These are phyloP conservation scores for Gambusia holbrooki DNA, from an alignment of 2,113 vertebrate species.

Conservation along the genomic window DNA sequence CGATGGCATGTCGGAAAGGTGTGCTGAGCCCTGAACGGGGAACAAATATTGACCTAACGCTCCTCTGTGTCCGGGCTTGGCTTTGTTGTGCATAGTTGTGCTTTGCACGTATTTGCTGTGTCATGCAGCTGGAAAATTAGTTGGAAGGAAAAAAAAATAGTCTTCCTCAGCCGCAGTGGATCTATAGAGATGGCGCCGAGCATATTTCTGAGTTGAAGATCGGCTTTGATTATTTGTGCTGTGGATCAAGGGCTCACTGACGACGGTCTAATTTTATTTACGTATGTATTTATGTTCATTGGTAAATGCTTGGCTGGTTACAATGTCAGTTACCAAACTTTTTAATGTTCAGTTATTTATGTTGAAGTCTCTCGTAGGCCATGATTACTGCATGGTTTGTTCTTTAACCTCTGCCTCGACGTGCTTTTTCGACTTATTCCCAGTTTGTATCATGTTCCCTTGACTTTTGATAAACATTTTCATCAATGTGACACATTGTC, in stretches of 20 bases:
- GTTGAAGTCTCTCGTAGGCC: constrained; percentile 52
- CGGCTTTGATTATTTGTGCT: constrained; percentile 38
- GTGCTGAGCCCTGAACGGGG: constrained; percentile 38
- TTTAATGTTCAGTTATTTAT: constrained; percentile 54
- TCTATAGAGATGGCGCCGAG: constrained; percentile 20
- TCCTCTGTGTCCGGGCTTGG: constrained; percentile 47
- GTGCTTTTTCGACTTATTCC: constrained; percentile 47
- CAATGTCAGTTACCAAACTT: constrained; percentile 74
- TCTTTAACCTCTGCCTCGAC: constrained; percentile 38
- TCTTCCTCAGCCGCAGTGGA: constrained; percentile 40
- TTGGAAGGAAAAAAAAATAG: constrained; percentile 37
- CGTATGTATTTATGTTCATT: constrained; percentile 68
- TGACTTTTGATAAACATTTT: constrained; percentile 21
- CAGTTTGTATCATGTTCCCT: constrained; percentile 25
- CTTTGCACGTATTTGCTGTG: constrained; percentile 22
- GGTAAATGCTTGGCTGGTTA: constrained; percentile 80
- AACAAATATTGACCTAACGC: constrained; percentile 73
- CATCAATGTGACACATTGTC: constrained; percentile 14
- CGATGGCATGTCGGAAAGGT: constrained; percentile 42
- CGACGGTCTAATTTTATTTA: constrained; percentile 57
- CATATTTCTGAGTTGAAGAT: constrained; percentile 21
- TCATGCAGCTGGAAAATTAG: constrained; percentile 2
- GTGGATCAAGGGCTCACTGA: constrained; percentile 50
- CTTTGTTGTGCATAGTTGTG: constrained; percentile 24
- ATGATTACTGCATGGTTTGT: constrained; percentile 46